Conservation (phyloP, 2,113 vertebrate species). For the Menura novaehollandiae region DNA sequence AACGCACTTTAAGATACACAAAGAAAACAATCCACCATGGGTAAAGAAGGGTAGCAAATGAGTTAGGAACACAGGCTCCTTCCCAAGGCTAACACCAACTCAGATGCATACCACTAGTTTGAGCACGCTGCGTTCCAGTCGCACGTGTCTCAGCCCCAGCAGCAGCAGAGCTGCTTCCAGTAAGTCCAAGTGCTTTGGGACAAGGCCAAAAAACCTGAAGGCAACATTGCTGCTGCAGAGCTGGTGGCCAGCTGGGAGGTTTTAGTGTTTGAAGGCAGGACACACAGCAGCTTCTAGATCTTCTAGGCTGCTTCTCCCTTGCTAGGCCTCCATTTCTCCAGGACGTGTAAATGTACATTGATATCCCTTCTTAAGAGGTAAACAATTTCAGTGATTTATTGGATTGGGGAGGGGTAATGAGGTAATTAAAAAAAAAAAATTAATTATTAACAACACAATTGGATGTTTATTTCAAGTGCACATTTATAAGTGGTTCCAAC, state of each 20-base stretch:
- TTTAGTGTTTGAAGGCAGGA: background rate
- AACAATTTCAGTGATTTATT: background rate
- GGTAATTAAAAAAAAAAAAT: background rate
- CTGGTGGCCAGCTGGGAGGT: background rate
- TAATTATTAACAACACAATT: background rate
- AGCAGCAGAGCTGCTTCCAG: background rate
- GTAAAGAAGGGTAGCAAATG: background rate
- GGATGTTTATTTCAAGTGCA: background rate
- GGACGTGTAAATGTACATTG: fast-evolving
- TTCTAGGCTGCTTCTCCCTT: background rate
- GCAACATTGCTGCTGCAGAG: background rate
- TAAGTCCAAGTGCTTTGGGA: background rate
- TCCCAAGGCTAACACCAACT: background rate
- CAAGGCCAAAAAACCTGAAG: background rate
- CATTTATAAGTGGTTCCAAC: background rate
- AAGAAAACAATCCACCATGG: fast-evolving
- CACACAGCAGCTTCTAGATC: background rate
- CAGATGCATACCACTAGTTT: background rate
- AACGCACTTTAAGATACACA: fast-evolving
- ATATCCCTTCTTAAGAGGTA: background rate
- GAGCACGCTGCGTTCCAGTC: fast-evolving
- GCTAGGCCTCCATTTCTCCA: background rate
- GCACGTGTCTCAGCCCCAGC: background rate
- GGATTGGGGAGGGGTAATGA: background rate
- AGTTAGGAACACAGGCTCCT: background rate